Percentiles rank a stretch among this genome's conserved stretches.
phyloP scores from a whole-genome alignment of 2,888 invertebrate species.

The Gonocerus acuteangulatus region DNA sequence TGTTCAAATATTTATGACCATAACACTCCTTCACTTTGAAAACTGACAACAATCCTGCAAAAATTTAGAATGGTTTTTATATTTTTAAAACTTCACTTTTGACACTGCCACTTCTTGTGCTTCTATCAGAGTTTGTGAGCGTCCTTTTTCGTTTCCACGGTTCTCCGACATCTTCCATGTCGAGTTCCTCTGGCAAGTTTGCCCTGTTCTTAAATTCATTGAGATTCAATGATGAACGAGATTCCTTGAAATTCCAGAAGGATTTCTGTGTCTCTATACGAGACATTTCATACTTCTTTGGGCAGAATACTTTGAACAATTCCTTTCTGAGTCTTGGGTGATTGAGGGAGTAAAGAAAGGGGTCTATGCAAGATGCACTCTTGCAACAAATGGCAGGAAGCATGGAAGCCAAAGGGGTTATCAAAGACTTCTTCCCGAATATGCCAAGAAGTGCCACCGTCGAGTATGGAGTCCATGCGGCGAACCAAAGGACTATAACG shows the following conservation, averaged over 20 bases:
- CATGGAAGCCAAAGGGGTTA: constrained; percentile 65
- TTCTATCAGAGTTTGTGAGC: not conserved
- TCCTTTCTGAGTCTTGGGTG: constrained; percentile 52
- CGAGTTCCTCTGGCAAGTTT: constrained; percentile 6
- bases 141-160: not conserved
- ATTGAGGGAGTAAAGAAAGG: constrained; percentile 69
- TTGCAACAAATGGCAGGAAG: constrained; percentile 73
- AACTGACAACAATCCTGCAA: no score
- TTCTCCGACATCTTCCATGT: not conserved
- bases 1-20: no score
- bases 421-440: constrained; percentile 53
- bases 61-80: no score
- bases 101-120: not conserved
- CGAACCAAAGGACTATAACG: constrained; percentile 65
- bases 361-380: constrained; percentile 71
- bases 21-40: no score
- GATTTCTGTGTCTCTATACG: constrained; percentile 29
- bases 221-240: constrained; percentile 10
- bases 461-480: constrained; percentile 78
- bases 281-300: constrained; percentile 24
- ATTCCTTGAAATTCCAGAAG: constrained; percentile 28
- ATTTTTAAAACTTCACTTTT: not conserved
- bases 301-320: constrained; percentile 24
- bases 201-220: not conserved
- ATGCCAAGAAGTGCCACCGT: constrained; percentile 66